These are phyloP conservation scores for Hydrozoanthus tunicans DNA, from an alignment of 64 coral and sea anemone genomes.

Conservation along the genomic window DNA sequence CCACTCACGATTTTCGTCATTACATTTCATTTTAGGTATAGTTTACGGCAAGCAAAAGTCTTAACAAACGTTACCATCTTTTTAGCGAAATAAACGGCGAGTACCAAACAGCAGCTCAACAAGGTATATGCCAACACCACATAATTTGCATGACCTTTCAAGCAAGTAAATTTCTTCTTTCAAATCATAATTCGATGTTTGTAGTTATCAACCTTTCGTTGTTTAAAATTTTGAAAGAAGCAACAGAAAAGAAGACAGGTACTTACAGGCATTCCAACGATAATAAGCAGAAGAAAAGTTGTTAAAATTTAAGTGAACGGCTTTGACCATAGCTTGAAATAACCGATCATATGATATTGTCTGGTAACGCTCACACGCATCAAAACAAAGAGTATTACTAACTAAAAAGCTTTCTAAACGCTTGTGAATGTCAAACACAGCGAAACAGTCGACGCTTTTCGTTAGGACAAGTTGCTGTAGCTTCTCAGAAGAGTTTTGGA, in stretches of 20 bases:
- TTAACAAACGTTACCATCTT: too few species aligned
- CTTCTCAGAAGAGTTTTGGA: neutral
- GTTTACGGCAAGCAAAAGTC: too few species aligned
- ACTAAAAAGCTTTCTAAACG: neutral
- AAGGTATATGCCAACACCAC: neutral
- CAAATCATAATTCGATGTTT: neutral
- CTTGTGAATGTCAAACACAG: neutral
- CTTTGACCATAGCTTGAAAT: neutral
- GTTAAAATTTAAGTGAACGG: neutral
- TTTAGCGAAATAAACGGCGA: too few species aligned
- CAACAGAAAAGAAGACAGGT: neutral
- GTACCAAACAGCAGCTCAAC: neutral
- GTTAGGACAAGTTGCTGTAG: neutral
- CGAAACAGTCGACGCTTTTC: neutral
- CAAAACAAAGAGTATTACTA: neutral
- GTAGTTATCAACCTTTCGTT: too few species aligned
- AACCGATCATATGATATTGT: slow-evolving; percentile 6
- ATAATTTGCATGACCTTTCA: slow-evolving; percentile 11
- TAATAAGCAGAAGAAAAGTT: neutral
- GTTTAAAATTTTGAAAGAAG: neutral
- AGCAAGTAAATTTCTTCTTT: neutral
- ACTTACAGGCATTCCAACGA: slow-evolving; percentile 27
- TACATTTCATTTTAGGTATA: too few species aligned
- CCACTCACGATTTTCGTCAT: too few species aligned
- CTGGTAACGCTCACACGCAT: neutral